These are phyloP conservation scores for Norana najaformis DNA, from an alignment of 2,888 invertebrate species.

Conservation along the genomic window DNA sequence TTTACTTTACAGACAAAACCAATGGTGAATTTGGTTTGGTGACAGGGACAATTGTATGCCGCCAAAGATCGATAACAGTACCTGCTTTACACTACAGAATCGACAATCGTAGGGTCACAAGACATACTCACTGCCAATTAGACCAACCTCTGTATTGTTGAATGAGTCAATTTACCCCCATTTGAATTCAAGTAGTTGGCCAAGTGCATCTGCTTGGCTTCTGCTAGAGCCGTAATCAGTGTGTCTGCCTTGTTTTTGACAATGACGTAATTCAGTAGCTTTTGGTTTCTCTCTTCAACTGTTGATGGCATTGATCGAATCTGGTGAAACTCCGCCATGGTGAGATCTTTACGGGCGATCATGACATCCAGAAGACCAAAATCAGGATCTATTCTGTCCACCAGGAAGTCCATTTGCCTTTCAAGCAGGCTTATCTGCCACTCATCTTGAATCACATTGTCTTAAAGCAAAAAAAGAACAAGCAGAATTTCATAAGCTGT, in stretches of 20 bases:
- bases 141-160: not conserved
- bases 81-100: not conserved
- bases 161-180: not conserved
- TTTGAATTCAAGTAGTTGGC: not conserved
- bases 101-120: not conserved
- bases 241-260: not conserved
- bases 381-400: not conserved
- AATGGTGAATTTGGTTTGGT: no score
- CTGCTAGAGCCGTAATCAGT: not conserved
- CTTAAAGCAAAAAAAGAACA: not conserved
- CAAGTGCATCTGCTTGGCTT: not conserved
- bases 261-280: not conserved
- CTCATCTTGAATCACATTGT: not conserved
- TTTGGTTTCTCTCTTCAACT: not conserved
- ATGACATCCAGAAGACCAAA: not conserved
- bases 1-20: no score
- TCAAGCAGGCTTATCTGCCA: not conserved
- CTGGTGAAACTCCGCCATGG: not conserved
- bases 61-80: no score
- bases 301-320: conserved; percentile 5
- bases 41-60: no score
- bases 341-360: not conserved
- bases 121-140: not conserved
- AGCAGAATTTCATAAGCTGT: not conserved
- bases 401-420: not conserved